Percentiles rank a stretch among this genome's conserved stretches.
Evolutionary conservation across 2,113 vertebrate genomes (phyloP).

Genomic region (Apteryx owenii): DNA sequence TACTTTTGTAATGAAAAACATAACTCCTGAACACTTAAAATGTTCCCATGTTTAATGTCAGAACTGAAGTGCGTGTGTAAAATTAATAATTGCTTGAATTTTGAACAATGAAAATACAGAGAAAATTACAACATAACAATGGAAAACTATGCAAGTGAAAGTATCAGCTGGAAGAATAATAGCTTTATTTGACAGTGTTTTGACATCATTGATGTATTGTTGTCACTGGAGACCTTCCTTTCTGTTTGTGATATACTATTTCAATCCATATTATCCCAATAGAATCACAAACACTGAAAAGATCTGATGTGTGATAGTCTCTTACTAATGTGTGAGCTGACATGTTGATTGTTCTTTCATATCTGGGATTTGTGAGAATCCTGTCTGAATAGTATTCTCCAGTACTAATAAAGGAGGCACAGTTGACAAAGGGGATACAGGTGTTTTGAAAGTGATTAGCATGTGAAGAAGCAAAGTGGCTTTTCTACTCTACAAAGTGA

Average conservation of each 20-base stretch:
- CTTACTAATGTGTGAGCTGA: constrained; percentile 60
- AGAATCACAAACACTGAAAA: constrained; percentile 62
- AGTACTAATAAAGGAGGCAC: background rate
- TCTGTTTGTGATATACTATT: constrained; percentile 67
- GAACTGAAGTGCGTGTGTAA: background rate
- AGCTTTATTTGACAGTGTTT: constrained; percentile 74
- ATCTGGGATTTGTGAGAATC: constrained; percentile 42
- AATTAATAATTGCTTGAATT: constrained; percentile 54
- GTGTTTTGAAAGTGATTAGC: constrained; percentile 23
- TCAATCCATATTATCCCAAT: constrained; percentile 71
- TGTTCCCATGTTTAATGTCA: constrained; percentile 23
- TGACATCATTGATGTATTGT: constrained; percentile 71
- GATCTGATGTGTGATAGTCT: constrained; percentile 58
- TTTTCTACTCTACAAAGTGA: background rate
- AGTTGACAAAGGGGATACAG: constrained; percentile 22
- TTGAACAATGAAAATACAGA: constrained; percentile 40
- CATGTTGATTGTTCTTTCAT: constrained; percentile 71
- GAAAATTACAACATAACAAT: constrained; percentile 39
- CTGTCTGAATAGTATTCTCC: background rate
- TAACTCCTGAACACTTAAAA: background rate
- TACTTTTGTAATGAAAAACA: background rate
- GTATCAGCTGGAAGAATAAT: constrained; percentile 56
- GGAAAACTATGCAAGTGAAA: constrained; percentile 27
- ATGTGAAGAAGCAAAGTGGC: background rate
- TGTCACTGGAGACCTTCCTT: constrained; percentile 67